Evolutionary conservation across 2,797 vertebrate species (phyloP).

Genomic region (Eulemur coronatus): DNA sequence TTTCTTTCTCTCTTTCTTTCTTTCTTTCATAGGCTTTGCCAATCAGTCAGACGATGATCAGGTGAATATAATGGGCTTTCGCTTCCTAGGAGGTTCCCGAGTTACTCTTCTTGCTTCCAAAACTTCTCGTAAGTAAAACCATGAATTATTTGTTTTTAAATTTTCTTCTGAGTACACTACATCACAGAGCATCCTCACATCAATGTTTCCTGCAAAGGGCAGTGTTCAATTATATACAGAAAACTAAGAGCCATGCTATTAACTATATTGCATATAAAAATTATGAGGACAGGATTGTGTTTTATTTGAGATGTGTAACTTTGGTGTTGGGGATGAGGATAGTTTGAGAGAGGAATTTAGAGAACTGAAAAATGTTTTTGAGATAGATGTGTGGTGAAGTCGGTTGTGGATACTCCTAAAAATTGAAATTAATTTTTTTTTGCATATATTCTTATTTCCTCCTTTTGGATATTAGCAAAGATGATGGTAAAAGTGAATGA

Average conservation of each 20-base stretch:
- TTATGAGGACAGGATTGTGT: background rate
- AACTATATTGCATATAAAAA: background rate
- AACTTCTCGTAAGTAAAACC: slow-evolving; percentile 94
- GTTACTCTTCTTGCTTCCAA: slow-evolving; percentile 94
- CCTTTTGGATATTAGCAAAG: background rate
- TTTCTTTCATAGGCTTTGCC: slow-evolving; percentile 89
- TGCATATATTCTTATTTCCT: background rate
- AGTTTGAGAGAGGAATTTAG: slow-evolving; percentile 6
- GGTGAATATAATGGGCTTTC: slow-evolving; percentile 91
- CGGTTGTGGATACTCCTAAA: background rate
- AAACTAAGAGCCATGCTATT: background rate
- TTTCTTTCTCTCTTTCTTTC: background rate
- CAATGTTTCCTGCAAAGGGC: background rate
- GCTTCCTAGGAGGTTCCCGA: slow-evolving; percentile 91
- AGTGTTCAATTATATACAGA: background rate
- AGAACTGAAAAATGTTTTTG: slow-evolving; percentile 24
- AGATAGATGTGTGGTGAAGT: background rate
- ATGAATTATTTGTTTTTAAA: background rate
- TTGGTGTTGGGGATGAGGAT: background rate
- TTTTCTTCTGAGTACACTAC: background rate
- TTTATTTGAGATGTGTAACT: background rate
- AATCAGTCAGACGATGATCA: slow-evolving; percentile 90
- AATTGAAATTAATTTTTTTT: background rate
- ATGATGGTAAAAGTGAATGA: background rate
- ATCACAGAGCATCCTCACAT: background rate